Base-by-base conservation (phyloP, 2,797 vertebrate genomes). In the Enteromius radiatus region DNA sequence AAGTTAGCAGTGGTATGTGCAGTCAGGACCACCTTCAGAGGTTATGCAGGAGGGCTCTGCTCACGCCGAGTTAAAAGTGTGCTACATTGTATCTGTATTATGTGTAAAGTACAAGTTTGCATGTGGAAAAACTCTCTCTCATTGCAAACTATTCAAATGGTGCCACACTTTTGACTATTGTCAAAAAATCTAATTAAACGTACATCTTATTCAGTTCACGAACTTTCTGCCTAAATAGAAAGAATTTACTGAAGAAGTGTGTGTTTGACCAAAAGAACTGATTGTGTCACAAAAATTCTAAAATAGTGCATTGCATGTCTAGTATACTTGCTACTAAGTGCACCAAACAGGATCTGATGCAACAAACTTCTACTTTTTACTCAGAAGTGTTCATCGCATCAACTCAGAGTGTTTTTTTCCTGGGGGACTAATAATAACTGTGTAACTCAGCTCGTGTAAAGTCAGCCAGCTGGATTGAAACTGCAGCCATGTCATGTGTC, bases 21-120 rank as follows among this genome's bases (percentile, higher is more conserved):
- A 63, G 56, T 77, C 43, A 59, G 23, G 43, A 45, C 74, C 67
- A 83, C 75, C 75, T 64, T 64, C 69, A 78, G 67, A 73, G 76
- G 36, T 54, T 70, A 63, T 9, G 26, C 33, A 59, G 63, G 26
- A 23, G 77, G 65, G 64, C 28, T 56, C 28, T 6, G 8, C 33
- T 38, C 14, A 56, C 12, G 52, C 19, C 26, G 61, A 64, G 19
- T 52, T 61, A 3, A 31, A 69, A 45, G 12, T 47, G 23, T 43
- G 23, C 56, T 28, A 28, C 21, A 56, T n/a, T 56, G 10, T 56
- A 11, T 54, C 52, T 54, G 19, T 23, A n/a, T 54, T n/a, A 54
- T n/a, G 52, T 54, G 52, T 10, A 10, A n/a, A 61, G 21, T n/a
- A 36, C 8, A 21, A 5, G 4, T 41, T 41, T 41, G 10, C 38